Percentiles rank a stretch among this genome's conserved stretches.
Conservation (phyloP, 2,113 vertebrate species). For the Datnioides undecimradiatus region DNA sequence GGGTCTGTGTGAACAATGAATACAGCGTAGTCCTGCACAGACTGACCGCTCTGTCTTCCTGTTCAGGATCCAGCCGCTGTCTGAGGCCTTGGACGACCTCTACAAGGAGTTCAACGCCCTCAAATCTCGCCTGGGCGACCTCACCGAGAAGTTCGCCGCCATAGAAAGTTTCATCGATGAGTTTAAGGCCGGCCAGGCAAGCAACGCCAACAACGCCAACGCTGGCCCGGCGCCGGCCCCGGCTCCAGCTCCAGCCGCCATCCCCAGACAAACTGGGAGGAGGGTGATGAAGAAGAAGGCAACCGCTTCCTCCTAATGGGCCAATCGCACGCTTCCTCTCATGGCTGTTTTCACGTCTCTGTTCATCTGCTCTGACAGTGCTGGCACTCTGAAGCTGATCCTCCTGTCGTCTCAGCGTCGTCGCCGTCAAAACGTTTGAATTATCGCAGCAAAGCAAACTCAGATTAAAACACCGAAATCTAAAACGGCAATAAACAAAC, state of each 20-base stretch:
- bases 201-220: slow-evolving; percentile 3
- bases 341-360: background rate
- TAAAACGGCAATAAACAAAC: too few relatives aligned
- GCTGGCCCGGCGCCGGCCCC: background rate
- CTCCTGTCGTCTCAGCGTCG: background rate
- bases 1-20: too few relatives aligned
- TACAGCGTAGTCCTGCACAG: too few relatives aligned
- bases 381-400: background rate
- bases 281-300: slow-evolving; percentile 75
- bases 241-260: background rate
- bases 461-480: background rate
- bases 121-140: slow-evolving; percentile 83
- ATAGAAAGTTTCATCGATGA: slow-evolving; percentile 84
- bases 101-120: slow-evolving; percentile 88
- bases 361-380: background rate
- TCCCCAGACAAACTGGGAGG: slow-evolving; percentile 47
- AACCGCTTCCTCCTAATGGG: slow-evolving; percentile 15
- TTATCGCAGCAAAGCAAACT: background rate
- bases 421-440: too few relatives aligned
- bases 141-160: slow-evolving; percentile 82
- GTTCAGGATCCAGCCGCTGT: slow-evolving; percentile 83
- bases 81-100: slow-evolving; percentile 85
- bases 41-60: background rate
- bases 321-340: background rate
- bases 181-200: slow-evolving; percentile 71